Evolutionary conservation across 2,797 vertebrate species (phyloP), one percentile per base, ranked within the genome.

Genomic region (Poecile montanus): DNA sequence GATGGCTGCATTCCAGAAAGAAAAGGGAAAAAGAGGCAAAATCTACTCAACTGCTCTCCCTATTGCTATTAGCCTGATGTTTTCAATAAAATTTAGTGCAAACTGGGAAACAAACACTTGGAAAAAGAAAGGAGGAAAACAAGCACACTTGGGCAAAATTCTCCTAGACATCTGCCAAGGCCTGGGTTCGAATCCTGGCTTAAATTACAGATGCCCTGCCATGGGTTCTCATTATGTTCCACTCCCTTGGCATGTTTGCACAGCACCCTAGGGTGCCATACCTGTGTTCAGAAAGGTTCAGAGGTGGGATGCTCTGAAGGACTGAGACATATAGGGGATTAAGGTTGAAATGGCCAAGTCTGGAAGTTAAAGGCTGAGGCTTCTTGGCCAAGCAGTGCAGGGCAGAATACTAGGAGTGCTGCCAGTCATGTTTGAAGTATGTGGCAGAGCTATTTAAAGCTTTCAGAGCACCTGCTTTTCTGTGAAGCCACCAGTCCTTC

Each of bases 1-100:
- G 97, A 98, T 98, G 98, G 97, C 97, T 97, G 92, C 96, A 97
- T 98, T 98, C 97, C 98, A 98, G 96, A 96, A 92, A 54, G 95
- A 97, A 96, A 96, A 89, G 92, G 97, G 95, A 60, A 97, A 96
- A 96, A 90, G 92, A 91, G 93, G 90, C 91, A 94, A 91, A 93
- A 82, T 40, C 76, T 75, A 90, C 83, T 86, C 78, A 93, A 44
- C 83, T 73, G 54, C 77, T 96, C 83, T 94, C 88, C 86, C 88
- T 57, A 22, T 95, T 97, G 90, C 96, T 92, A 96, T 97, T 97
- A 96, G 94, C 95, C 97, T 97, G 96, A 94, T 98, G 97, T 98
- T 98, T 98, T 98, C 96, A 98, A 98, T 98, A 96, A 97, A 97
- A 97, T 91, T 83, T 83, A 92, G 96, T 96, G 95, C 96, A 97